These are phyloP conservation scores for Gymnodraco acuticeps DNA, from an alignment of 2,797 vertebrate genomes.

Conservation along the genomic window DNA sequence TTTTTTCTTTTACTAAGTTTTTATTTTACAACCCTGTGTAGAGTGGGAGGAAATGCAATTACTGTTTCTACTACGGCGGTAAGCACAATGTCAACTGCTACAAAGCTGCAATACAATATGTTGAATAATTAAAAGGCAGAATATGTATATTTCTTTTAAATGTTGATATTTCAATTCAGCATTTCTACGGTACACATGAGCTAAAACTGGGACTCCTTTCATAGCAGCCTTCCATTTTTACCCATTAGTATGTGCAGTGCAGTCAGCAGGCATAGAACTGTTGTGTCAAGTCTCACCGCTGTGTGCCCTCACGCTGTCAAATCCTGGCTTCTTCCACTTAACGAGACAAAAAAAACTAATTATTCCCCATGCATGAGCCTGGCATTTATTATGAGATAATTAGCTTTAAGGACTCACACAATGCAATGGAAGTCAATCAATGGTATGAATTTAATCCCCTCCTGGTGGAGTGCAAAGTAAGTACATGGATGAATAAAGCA, in stretches of 20 bases:
- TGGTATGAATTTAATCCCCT: slow-evolving; percentile 29
- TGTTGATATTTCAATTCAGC: background rate
- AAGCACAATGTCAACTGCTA: background rate
- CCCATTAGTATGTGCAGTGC: slow-evolving; percentile 26
- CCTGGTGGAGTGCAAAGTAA: slow-evolving; percentile 21
- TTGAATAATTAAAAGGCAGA: too few species aligned
- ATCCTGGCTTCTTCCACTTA: slow-evolving; percentile 18
- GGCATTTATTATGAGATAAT: slow-evolving; percentile 57
- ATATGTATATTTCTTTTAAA: too few species aligned
- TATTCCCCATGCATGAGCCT: slow-evolving; percentile 18
- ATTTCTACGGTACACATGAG: slow-evolving; percentile 4
- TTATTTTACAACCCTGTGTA: background rate
- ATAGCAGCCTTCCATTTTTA: slow-evolving; percentile 16
- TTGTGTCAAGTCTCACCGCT: slow-evolving; percentile 26
- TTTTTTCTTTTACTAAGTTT: slow-evolving; percentile 3
- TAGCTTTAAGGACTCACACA: slow-evolving; percentile 41
- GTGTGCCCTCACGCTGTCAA: slow-evolving; percentile 20
- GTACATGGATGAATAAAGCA: background rate
- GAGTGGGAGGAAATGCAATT: slow-evolving; percentile 6
- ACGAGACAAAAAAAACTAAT: slow-evolving; percentile 30
- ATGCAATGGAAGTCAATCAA: slow-evolving; percentile 50
- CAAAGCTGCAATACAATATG: slow-evolving; percentile 1
- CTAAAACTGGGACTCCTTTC: background rate
- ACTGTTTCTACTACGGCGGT: slow-evolving; percentile 1
- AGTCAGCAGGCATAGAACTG: slow-evolving; percentile 14